Percentiles rank a stretch among this genome's conserved stretches.
These are phyloP conservation scores for Ceratosolen solmsi DNA, from an alignment of 1,140 invertebrate genomes.

Conservation along the genomic window DNA sequence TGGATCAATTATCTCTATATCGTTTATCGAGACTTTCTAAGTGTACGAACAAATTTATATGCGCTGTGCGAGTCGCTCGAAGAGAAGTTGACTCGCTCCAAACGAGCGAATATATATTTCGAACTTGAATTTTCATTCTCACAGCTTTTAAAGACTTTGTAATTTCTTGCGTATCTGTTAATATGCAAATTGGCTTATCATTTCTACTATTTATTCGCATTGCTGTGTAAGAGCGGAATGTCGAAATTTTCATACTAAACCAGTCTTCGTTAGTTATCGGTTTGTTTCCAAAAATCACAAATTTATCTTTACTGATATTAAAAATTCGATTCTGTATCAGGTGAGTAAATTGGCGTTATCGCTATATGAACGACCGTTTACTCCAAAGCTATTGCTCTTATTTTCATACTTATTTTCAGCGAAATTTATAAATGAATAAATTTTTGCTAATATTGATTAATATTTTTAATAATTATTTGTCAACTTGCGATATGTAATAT, in stretches of 20 bases:
- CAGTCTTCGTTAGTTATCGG: conserved; percentile 15
- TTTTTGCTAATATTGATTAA: neutral
- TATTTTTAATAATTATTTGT: neutral
- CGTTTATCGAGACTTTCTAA: conserved; percentile 32
- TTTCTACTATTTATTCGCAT: neutral
- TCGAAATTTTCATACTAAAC: neutral
- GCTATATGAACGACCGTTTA: neutral
- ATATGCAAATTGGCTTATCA: conserved; percentile 5
- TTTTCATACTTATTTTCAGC: neutral
- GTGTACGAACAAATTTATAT: conserved; percentile 21
- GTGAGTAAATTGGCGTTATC: conserved; percentile 15
- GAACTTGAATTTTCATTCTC: conserved; percentile 1
- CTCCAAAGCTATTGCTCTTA: neutral
- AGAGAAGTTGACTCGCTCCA: conserved; percentile 1
- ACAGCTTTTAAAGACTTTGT: conserved; percentile 17
- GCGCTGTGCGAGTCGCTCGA: neutral
- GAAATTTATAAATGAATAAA: neutral
- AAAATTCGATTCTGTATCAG: conserved; percentile 12
- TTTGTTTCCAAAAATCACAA: neutral
- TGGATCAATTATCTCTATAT: conserved; percentile 43
- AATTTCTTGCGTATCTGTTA: neutral
- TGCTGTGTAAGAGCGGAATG: neutral
- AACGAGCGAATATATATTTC: neutral
- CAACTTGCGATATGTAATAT: too few relatives aligned
- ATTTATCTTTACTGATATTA: conserved; percentile 2